Percentiles rank a stretch among this genome's conserved stretches.
phyloP scores from a whole-genome alignment of 1,140 invertebrate genomes.

The Nomia melanderi region DNA sequence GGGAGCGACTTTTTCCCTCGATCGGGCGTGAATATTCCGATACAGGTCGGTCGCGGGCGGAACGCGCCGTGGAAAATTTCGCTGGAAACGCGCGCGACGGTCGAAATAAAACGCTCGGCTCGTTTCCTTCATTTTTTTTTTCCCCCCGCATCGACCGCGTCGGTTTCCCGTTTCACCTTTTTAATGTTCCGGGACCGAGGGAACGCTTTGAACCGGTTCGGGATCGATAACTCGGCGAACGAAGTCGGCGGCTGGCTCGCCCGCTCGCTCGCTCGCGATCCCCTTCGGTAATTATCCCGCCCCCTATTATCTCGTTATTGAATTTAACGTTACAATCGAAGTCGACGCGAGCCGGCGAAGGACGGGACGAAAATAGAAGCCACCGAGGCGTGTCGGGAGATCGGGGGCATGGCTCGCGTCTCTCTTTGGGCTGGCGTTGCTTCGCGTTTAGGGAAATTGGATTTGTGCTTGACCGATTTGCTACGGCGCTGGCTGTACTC shows the following conservation, averaged over 20 bases:
- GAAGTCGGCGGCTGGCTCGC: not conserved
- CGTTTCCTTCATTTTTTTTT: not conserved
- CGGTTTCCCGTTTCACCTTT: no score
- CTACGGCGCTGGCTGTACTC: no score
- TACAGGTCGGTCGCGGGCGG: not conserved
- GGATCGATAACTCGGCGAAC: slow-evolving; percentile 1
- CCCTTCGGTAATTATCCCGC: not conserved
- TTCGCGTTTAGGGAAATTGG: not conserved
- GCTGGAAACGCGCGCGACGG: no score
- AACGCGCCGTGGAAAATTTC: not conserved
- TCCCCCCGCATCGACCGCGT: no score
- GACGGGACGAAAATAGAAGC: not conserved
- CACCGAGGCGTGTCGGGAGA: not conserved
- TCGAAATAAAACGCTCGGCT: not conserved
- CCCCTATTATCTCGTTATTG: not conserved
- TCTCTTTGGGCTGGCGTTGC: not conserved
- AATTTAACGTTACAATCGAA: not conserved
- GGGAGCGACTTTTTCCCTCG: not conserved
- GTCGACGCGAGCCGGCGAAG: not conserved
- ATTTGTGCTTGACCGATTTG: not conserved
- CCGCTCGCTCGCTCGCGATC: not conserved
- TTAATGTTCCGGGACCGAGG: not conserved
- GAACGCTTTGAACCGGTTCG: not conserved
- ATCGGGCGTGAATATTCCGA: not conserved
- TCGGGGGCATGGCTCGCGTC: not conserved